phyloP scores from a whole-genome alignment of 1,140 invertebrate species.

The Habropoda laboriosa region DNA sequence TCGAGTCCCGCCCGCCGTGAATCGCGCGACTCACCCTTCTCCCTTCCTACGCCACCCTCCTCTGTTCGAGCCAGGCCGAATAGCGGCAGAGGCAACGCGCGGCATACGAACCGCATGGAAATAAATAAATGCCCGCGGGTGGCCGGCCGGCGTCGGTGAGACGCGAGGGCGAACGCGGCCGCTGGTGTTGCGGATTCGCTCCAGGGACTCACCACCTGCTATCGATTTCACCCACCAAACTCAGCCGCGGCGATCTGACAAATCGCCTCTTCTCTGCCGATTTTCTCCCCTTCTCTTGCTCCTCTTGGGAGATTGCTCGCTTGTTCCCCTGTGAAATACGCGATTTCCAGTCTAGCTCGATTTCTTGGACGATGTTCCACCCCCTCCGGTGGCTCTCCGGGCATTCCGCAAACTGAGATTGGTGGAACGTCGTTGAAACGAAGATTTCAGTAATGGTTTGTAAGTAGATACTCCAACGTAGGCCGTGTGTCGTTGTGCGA shows the following conservation, averaged over 20 bases:
- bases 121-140: constrained; percentile 71
- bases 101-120: constrained; percentile 68
- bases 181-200: neutral
- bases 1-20: constrained; percentile 57
- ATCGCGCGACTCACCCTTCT: constrained; percentile 19
- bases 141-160: constrained; percentile 41
- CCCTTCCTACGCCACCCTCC: neutral
- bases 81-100: constrained; percentile 10
- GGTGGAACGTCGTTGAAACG: too few relatives aligned
- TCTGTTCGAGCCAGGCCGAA: constrained; percentile 1
- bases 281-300: neutral
- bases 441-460: too few relatives aligned
- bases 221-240: constrained; percentile 43
- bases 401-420: too few relatives aligned
- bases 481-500: too few relatives aligned
- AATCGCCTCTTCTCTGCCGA: constrained; percentile 16
- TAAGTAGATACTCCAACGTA: too few relatives aligned
- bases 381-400: too few relatives aligned
- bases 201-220: constrained; percentile 28
- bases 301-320: neutral
- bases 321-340: neutral
- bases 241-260: neutral
- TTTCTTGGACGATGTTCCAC: neutral
- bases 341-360: neutral
- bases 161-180: neutral